phyloP scores from a whole-genome alignment of 2,797 vertebrate genomes.

The Phrynocephalus guinanensis region DNA sequence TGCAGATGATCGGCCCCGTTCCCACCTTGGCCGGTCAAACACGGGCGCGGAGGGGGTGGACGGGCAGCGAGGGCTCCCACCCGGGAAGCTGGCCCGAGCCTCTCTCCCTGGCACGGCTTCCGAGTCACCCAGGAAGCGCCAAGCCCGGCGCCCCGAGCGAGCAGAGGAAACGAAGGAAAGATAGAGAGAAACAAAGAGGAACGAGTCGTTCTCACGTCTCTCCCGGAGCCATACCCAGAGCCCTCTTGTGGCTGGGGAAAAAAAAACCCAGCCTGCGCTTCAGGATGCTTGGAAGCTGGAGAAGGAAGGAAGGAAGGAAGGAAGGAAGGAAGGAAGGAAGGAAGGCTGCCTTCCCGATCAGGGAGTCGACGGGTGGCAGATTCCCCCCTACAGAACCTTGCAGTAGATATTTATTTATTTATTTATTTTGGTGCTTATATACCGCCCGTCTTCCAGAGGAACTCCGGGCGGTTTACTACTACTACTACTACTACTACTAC shows the following conservation, averaged over 20 bases:
- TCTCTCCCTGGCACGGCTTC: not conserved
- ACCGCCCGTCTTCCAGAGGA: too few species aligned
- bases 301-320: not conserved
- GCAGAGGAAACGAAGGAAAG: conserved; percentile 3
- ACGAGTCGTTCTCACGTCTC: not conserved
- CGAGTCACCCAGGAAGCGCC: conserved; percentile 41
- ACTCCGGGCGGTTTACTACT: too few species aligned
- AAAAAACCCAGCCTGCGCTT: not conserved
- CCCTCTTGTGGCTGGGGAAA: conserved; percentile 35
- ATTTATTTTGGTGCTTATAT: too few species aligned
- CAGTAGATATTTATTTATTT: too few species aligned
- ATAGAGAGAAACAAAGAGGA: not conserved
- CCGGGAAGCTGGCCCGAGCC: not conserved
- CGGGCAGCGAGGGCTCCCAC: not conserved
- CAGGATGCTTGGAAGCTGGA: not conserved
- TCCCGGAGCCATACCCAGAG: not conserved
- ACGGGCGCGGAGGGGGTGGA: not conserved
- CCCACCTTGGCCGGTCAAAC: conserved; percentile 5
- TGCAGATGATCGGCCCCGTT: not conserved
- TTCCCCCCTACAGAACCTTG: too few species aligned
- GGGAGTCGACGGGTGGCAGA: too few species aligned
- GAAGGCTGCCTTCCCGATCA: too few species aligned
- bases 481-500: too few species aligned
- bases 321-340: not conserved
- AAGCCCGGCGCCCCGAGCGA: conserved; percentile 24